Base-by-base conservation (phyloP, 2,888 invertebrate species). In the Aplocera efformata region DNA sequence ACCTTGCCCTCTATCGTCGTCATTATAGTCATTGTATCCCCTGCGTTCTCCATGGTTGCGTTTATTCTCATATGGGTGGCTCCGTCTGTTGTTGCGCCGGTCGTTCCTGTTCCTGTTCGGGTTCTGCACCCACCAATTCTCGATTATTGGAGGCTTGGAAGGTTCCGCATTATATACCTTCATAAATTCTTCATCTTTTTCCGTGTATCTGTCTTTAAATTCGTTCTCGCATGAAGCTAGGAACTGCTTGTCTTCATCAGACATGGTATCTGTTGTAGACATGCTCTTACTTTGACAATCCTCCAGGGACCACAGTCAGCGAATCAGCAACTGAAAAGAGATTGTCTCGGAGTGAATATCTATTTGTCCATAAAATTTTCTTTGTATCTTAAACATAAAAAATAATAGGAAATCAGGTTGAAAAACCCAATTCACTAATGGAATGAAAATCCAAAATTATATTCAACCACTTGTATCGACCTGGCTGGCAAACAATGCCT, bases 121-220 rank as follows among this genome's bases (percentile, higher is more conserved):
- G 48, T 74, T 71, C 13, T 72, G 51, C 1, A 62, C 58, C 69
- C 72, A 72, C 91, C 91, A 92, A 7, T 90, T 86, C 34, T 91
- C 90, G 7, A 92, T 57, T 7, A 92, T 86, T 5, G 93, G 92
- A 3, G 92, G 92, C 6, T 48, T 64, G 6, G 84, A 80, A 1
- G 70, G 61, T 9, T 80, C 73, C 7, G 78, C 70, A 46, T 79
- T 81, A 28, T 68, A 79, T 1, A 82, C 76, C 60, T 77, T 81
- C 80, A 90, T 89, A 61, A 91, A 93, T 34, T 91, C 91, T 29
- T 78, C 78, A 75, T 93, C 93, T 5, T 90, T 84, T 21, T 90
- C 90, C 23, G 92, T 91, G 56, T 81, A 92, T 48, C 93, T 90
- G 43, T 90, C 73, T 53, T 90, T 86, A 32, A 92, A 90, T 62